These are phyloP conservation scores for Cygnus buccinator DNA, from an alignment of 2,113 vertebrate genomes.

Conservation along the genomic window DNA sequence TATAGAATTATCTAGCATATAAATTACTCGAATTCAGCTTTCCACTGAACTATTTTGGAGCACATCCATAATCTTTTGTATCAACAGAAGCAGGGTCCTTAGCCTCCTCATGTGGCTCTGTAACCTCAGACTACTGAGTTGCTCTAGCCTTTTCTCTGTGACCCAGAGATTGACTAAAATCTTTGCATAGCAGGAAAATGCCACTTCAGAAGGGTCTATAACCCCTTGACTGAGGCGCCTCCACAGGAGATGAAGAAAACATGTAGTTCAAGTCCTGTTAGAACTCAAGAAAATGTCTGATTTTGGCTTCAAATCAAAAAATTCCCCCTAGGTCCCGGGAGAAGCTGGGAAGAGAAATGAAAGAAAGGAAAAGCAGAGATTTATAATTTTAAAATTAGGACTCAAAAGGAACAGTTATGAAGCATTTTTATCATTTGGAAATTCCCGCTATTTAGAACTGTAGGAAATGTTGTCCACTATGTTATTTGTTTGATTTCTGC, in stretches of 20 bases:
- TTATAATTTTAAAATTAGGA: not conserved
- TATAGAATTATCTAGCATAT: not conserved
- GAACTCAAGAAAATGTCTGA: not conserved
- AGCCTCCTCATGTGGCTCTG: not conserved
- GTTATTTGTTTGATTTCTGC: conserved; percentile 40
- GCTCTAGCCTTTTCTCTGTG: not conserved
- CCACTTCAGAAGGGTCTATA: not conserved
- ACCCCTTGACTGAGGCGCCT: not conserved
- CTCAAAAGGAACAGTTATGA: not conserved
- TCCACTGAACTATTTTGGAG: not conserved
- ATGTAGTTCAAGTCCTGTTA: not conserved
- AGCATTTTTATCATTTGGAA: not conserved
- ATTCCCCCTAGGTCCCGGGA: not conserved
- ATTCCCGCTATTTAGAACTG: not conserved
- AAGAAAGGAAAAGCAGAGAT: not conserved
- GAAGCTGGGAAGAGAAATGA: not conserved
- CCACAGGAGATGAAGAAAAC: not conserved
- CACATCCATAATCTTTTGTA: not conserved
- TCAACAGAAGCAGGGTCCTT: not conserved
- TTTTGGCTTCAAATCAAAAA: not conserved
- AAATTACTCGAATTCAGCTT: not conserved
- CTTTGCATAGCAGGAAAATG: not conserved
- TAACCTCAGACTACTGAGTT: not conserved
- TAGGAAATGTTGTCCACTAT: not conserved
- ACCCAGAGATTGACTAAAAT: not conserved